Conservation (phyloP, 2,797 vertebrate genomes). For the Bradypodion pumilum region DNA sequence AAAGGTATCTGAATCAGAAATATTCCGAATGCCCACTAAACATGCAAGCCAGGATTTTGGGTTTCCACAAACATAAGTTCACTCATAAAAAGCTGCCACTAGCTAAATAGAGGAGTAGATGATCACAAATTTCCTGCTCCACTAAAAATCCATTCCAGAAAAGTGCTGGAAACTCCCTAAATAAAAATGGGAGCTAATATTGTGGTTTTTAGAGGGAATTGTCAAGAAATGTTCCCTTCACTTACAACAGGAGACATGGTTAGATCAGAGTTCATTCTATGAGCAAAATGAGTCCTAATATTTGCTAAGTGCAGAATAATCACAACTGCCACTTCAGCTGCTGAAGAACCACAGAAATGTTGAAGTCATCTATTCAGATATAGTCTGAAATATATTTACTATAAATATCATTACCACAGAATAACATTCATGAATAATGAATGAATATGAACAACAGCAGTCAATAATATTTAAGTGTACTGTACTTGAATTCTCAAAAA, state of each 20-base stretch:
- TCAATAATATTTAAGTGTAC: background rate
- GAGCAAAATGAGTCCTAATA: background rate
- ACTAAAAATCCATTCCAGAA: background rate
- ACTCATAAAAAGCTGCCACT: background rate
- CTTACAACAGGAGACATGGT: background rate
- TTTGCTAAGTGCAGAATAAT: background rate
- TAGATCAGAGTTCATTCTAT: background rate
- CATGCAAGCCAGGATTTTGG: background rate
- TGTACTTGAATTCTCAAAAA: background rate
- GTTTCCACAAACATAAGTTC: background rate
- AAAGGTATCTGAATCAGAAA: constrained; percentile 22
- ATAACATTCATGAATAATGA: background rate
- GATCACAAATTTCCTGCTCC: background rate
- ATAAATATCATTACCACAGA: background rate
- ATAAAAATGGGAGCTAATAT: background rate
- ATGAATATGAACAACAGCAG: background rate
- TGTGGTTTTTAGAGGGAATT: background rate
- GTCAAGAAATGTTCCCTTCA: background rate
- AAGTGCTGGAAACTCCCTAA: background rate
- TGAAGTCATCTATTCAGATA: background rate
- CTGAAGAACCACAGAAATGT: background rate
- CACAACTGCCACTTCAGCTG: background rate
- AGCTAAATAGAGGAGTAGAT: too few relatives aligned
- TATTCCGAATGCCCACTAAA: background rate
- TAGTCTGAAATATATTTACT: background rate